phyloP scores from a whole-genome alignment of 2,113 vertebrate species.

The Rhinichthys klamathensis region DNA sequence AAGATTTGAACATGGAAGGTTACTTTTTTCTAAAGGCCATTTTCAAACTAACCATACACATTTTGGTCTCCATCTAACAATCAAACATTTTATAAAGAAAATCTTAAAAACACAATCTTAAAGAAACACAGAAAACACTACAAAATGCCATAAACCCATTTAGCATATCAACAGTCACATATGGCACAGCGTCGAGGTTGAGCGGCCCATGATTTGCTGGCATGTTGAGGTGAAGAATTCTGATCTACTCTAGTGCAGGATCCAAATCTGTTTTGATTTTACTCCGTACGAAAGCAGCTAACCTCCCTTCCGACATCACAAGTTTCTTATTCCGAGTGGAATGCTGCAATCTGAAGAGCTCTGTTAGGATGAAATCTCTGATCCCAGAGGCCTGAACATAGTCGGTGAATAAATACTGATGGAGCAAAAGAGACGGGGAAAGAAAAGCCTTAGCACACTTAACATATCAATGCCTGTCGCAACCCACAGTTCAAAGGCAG shows the following conservation, averaged over 20 bases:
- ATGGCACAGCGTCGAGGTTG: not conserved
- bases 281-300: not conserved
- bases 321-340: conserved; percentile 33
- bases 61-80: not conserved
- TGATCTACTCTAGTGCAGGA: not conserved
- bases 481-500: conserved; percentile 28
- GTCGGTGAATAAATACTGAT: conserved; percentile 61
- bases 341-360: conserved; percentile 27
- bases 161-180: not conserved
- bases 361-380: conserved; percentile 30
- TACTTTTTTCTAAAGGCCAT: not conserved
- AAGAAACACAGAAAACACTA: not conserved
- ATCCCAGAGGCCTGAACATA: conserved; percentile 39
- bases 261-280: conserved; percentile 40
- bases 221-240: not conserved
- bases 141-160: conserved; percentile 4
- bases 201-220: not conserved
- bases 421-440: conserved; percentile 4
- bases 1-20: not conserved
- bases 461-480: conserved; percentile 72
- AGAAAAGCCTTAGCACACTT: conserved; percentile 60
- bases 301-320: conserved; percentile 42
- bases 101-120: not conserved
- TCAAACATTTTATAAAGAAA: not conserved
- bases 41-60: conserved; percentile 12